Conservation (phyloP, 2,888 invertebrate species). For the Mesochorus sp. region DNA sequence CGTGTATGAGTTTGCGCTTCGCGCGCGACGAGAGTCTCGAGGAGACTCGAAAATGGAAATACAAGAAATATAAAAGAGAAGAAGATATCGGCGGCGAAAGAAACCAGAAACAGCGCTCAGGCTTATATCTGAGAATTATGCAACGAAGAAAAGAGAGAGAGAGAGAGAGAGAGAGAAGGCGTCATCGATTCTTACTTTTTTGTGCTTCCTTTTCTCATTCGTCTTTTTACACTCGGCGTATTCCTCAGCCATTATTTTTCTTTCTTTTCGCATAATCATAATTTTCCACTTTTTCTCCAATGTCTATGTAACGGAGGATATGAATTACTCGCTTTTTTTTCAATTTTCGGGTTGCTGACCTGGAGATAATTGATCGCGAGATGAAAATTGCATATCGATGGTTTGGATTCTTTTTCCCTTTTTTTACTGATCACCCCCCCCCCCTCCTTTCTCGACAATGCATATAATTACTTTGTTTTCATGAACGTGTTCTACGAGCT, state of each 20-base stretch:
- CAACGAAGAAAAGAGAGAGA: no score
- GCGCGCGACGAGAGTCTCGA: slow-evolving; percentile 32
- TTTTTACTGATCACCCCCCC: no score
- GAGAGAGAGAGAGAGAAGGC: no score
- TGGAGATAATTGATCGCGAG: no score
- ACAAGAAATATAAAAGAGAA: slow-evolving; percentile 52
- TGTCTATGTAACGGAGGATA: slow-evolving; percentile 7
- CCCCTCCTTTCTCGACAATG: no score
- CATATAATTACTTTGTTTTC: no score
- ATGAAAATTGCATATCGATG: no score
- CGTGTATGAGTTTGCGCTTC: no score
- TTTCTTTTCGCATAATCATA: background rate
- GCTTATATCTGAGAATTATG: slow-evolving; percentile 47
- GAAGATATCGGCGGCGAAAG: slow-evolving; percentile 44
- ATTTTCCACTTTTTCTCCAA: slow-evolving; percentile 5
- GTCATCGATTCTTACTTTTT: slow-evolving; percentile 40
- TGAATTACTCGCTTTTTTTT: slow-evolving; percentile 6
- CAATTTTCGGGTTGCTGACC: background rate
- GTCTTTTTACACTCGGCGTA: background rate
- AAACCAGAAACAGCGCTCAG: slow-evolving; percentile 7
- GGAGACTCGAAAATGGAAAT: slow-evolving; percentile 43
- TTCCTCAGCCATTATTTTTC: background rate
- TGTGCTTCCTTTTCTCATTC: slow-evolving; percentile 12
- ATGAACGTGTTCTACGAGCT: no score
- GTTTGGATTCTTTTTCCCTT: no score